Evolutionary conservation across 2,113 vertebrate species (phyloP).

Genomic region (Candoia aspera): DNA sequence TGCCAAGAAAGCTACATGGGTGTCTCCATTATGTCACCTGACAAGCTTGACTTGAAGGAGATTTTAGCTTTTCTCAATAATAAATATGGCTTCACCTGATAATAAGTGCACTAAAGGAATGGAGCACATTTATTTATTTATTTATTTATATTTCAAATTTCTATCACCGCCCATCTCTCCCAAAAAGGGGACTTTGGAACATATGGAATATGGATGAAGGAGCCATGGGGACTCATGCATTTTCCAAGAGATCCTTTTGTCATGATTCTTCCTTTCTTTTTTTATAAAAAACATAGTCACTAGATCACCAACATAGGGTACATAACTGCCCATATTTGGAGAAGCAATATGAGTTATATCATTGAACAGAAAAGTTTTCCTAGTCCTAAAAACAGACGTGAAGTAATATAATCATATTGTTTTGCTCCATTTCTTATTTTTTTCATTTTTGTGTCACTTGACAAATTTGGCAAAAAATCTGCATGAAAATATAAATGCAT

Average conservation of each 20-base stretch:
- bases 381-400: background rate
- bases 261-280: background rate
- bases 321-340: background rate
- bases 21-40: background rate
- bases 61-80: background rate
- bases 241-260: background rate
- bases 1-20: background rate
- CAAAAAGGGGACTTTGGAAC: too few species aligned
- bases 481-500: background rate
- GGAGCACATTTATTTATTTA: too few species aligned
- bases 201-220: background rate
- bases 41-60: background rate
- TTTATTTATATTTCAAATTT: too few species aligned
- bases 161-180: too few species aligned
- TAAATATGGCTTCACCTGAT: background rate
- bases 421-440: background rate
- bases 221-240: background rate
- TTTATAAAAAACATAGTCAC: background rate
- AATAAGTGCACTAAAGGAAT: background rate
- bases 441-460: background rate
- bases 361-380: background rate
- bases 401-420: background rate
- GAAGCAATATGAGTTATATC: background rate
- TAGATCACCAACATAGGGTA: background rate
- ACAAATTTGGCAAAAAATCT: background rate